Conservation (phyloP, 2,113 vertebrate genomes). For the Triplophysa tibetana region DNA sequence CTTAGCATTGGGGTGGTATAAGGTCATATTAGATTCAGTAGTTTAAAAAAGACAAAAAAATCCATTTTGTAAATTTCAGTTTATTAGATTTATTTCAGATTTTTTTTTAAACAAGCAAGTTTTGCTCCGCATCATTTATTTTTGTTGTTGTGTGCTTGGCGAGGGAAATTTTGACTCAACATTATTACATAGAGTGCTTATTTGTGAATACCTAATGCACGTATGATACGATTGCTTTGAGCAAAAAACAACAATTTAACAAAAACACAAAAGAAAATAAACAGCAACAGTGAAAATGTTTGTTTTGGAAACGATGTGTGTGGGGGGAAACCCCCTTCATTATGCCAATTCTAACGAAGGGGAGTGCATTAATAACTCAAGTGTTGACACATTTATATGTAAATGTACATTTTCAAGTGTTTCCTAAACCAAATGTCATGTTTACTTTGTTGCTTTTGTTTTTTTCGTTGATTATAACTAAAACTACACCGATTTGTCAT, state of each 20-base stretch:
- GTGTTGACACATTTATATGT: slow-evolving; percentile 71
- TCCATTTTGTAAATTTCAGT: slow-evolving; percentile 62
- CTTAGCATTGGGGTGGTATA: slow-evolving; percentile 45
- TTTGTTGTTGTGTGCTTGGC: slow-evolving; percentile 48
- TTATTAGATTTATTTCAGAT: slow-evolving; percentile 47
- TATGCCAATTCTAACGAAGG: slow-evolving; percentile 72
- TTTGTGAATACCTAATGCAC: slow-evolving; percentile 53
- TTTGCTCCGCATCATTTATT: slow-evolving; percentile 37
- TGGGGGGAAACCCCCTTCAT: slow-evolving; percentile 44
- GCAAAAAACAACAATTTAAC: background rate
- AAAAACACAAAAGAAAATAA: slow-evolving; percentile 18
- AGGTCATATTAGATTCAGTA: slow-evolving; percentile 47
- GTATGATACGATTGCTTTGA: background rate
- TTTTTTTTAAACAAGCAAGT: slow-evolving; percentile 40
- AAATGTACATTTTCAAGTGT: slow-evolving; percentile 70
- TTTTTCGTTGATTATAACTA: slow-evolving; percentile 64
- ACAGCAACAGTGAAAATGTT: slow-evolving; percentile 32
- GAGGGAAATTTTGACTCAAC: slow-evolving; percentile 50
- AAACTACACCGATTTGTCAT: background rate
- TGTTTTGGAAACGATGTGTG: slow-evolving; percentile 35
- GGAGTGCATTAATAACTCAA: slow-evolving; percentile 63
- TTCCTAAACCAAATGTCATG: slow-evolving; percentile 61
- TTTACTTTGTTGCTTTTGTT: slow-evolving; percentile 45
- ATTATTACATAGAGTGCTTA: slow-evolving; percentile 42
- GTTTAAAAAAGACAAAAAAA: slow-evolving; percentile 32